phyloP scores from a whole-genome alignment of 1,140 invertebrate species.

The Patella vulgata region DNA sequence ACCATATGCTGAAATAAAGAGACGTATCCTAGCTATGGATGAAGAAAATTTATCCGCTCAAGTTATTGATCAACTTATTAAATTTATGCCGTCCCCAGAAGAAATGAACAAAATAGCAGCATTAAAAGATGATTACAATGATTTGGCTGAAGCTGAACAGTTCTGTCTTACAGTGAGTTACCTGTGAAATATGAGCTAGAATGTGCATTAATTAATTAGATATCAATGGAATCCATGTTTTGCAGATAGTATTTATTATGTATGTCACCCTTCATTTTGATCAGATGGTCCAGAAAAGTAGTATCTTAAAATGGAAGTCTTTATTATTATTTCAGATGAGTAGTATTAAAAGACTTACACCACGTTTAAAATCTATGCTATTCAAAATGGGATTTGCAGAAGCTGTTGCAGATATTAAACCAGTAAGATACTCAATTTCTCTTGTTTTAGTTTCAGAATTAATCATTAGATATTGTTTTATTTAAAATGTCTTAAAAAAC shows the following conservation, averaged over 20 bases:
- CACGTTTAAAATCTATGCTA: constrained; percentile 87
- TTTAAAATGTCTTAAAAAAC: no score
- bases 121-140: constrained; percentile 80
- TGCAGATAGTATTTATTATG: no score
- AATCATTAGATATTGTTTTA: no score
- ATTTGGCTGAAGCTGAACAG: constrained; percentile 92
- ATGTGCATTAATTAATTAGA: not conserved
- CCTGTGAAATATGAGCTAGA: not conserved
- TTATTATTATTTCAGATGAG: constrained; percentile 71
- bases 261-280: no score
- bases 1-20: constrained; percentile 85
- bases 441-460: no score
- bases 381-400: constrained; percentile 89
- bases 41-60: constrained; percentile 83
- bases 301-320: no score
- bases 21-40: constrained; percentile 86
- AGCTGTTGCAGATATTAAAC: constrained; percentile 89
- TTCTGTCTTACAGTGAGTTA: constrained; percentile 88
- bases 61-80: constrained; percentile 81
- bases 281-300: no score
- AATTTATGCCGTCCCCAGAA: constrained; percentile 88
- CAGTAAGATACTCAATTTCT: constrained; percentile 71
- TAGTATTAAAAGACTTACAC: constrained; percentile 86
- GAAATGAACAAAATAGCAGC: constrained; percentile 85
- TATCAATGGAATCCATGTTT: no score